A percentile compares a stretch with the other conserved stretches of the same genome.
These are phyloP conservation scores for Cromileptes altivelis DNA, from an alignment of 2,113 vertebrate species.

Conservation along the genomic window DNA sequence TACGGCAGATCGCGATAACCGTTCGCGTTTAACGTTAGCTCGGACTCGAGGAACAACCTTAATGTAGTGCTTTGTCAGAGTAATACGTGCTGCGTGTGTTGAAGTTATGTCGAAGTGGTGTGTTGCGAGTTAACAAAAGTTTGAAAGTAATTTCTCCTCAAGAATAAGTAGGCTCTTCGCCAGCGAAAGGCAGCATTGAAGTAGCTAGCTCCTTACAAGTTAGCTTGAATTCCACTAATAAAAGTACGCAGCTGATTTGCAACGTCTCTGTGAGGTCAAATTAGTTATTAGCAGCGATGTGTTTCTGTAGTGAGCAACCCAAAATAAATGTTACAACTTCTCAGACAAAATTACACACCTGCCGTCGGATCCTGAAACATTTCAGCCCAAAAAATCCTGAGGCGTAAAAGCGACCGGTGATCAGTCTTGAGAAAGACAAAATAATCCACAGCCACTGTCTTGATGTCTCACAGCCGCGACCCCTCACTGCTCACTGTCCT, in stretches of 20 bases:
- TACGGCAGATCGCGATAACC: not conserved
- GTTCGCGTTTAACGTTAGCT: not conserved
- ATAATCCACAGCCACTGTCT: slow-evolving; percentile 41
- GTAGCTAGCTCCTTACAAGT: not conserved
- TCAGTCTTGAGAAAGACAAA: not conserved
- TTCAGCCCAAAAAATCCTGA: slow-evolving; percentile 16
- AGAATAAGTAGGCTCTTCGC: not conserved
- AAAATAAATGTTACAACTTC: not conserved
- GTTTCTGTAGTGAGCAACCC: not conserved
- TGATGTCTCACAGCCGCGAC: not conserved
- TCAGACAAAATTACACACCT: slow-evolving; percentile 46
- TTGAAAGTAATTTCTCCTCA: not conserved
- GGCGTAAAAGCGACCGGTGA: not conserved
- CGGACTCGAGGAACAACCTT: not conserved
- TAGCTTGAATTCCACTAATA: not conserved
- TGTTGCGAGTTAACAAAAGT: not conserved
- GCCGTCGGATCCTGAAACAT: slow-evolving; percentile 59
- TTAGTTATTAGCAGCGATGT: not conserved
- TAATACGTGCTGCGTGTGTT: not conserved
- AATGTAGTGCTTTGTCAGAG: not conserved
- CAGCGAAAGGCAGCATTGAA: not conserved
- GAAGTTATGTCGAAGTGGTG: not conserved
- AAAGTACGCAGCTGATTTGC: too few relatives aligned
- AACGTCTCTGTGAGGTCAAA: not conserved
- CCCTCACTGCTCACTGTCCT: not conserved